Percentiles rank a stretch among this genome's conserved stretches.
phyloP scores from a whole-genome alignment of 2,888 invertebrate genomes.

The Caenorhabditis afra region DNA sequence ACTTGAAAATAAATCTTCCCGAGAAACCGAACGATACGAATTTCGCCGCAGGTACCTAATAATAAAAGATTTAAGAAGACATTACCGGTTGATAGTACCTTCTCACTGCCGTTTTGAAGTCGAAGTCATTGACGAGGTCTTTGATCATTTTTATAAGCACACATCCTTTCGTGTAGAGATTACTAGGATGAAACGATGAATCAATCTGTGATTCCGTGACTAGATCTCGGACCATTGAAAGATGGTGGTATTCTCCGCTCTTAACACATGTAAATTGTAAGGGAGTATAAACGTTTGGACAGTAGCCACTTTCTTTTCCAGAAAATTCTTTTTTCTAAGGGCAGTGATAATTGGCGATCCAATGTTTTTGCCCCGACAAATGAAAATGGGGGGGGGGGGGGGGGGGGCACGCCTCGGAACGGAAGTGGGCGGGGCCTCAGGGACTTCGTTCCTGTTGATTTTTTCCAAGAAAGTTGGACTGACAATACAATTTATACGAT shows the following conservation, averaged over 20 bases:
- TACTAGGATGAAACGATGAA: slow-evolving; percentile 84
- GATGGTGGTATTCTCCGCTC: slow-evolving; percentile 42
- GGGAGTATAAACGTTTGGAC: too few species aligned
- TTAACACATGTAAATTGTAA: too few species aligned
- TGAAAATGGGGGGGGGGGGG: too few species aligned
- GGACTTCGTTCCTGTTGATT: too few species aligned
- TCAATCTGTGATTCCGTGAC: slow-evolving; percentile 96
- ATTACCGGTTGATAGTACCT: slow-evolving; percentile 55
- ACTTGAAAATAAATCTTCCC: slow-evolving; percentile 72
- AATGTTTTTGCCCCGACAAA: too few species aligned
- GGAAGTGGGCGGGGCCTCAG: too few species aligned
- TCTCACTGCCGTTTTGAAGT: slow-evolving; percentile 73
- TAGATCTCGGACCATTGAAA: slow-evolving; percentile 81
- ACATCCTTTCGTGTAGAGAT: slow-evolving; percentile 79
- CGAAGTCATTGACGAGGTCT: slow-evolving; percentile 74
- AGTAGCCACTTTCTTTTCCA: too few species aligned
- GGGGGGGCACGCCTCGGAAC: too few species aligned
- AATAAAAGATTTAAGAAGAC: neutral
- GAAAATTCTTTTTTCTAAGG: too few species aligned
- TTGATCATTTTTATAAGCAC: slow-evolving; percentile 77
- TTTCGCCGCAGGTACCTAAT: slow-evolving; percentile 69
- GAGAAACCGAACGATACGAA: slow-evolving; percentile 74
- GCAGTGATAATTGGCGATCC: too few species aligned
- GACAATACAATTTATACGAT: too few species aligned
- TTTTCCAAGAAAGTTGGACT: too few species aligned